Evolutionary conservation across 2,113 vertebrate genomes (phyloP), one percentile per base, ranked within the genome.

Genomic region (Megaleporinus macrocephalus): DNA sequence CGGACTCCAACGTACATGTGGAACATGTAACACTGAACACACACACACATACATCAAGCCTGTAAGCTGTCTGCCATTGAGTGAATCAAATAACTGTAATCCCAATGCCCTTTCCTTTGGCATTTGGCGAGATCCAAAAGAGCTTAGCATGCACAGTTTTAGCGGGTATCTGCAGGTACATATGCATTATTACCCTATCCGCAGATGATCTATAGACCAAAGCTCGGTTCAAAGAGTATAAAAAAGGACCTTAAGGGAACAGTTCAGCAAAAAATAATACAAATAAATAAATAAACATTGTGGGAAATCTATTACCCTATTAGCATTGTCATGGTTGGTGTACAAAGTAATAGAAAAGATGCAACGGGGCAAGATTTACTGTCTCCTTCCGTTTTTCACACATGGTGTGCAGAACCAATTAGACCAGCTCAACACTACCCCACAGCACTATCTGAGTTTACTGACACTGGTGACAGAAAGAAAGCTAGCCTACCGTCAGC

Each of bases 1-100:
- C 97, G 95, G 0, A 99, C 98, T 5, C 98, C 97, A 71, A 98
- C 97, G 0, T 99, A 98, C 97, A 99, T 99, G 90, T 99, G 97
- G 90, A 99, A 99, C 96, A 99, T 97, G 73, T 99, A 99, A 89
- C 97, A 99, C 97, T 99, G 85, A 13, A 71, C 29, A 72, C 44
- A 74, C 29, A 51, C 49, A 51, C 49, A 51, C 49, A 51, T 7
- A 51, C 2, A 51, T 18, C 14, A 51, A 51, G 49, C 49, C n/a
- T 70, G 76, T 77, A 61, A 68, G 33, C n/a, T 5, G 29, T 22
- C 27, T 30, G 33, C 3, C 20, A 29, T n/a, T 78, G 10, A 49
- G 14, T 30, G 27, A n/a, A 68, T 53, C 7, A 70, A 11, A 79
- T 24, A 30, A 53, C 41, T 33, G 7, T 36, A 78, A 57, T 68